Evolutionary conservation across 1,140 invertebrate species (phyloP).

Genomic region (Caenorhabditis latens): DNA sequence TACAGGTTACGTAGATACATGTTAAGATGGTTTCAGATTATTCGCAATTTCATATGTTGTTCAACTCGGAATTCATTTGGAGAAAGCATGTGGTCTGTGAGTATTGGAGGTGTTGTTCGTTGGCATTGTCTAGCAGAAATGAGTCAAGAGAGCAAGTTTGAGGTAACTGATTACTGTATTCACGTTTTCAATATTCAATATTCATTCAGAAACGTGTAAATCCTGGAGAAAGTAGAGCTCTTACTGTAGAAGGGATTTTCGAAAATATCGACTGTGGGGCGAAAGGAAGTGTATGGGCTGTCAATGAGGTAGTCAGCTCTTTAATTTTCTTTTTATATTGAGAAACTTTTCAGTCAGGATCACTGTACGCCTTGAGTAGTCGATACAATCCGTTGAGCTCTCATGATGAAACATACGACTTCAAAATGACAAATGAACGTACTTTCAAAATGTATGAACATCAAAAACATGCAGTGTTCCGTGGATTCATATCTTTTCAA

Average conservation of each 20-base stretch:
- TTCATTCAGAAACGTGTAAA: neutral
- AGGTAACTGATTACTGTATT: neutral
- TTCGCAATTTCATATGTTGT: neutral
- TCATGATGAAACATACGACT: neutral
- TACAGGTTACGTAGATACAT: no score
- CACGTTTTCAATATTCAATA: neutral
- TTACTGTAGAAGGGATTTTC: neutral
- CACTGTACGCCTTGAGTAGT: slow-evolving; percentile 12
- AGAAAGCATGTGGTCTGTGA: slow-evolving; percentile 16
- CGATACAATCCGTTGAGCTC: neutral
- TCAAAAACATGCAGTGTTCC: slow-evolving; percentile 19
- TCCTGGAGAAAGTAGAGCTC: neutral
- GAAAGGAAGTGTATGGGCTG: neutral
- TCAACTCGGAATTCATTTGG: slow-evolving; percentile 16
- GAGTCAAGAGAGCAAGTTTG: slow-evolving; percentile 3
- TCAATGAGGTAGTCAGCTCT: neutral
- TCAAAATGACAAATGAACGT: neutral
- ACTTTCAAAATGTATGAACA: slow-evolving; percentile 21
- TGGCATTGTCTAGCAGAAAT: slow-evolving; percentile 31
- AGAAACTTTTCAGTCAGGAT: slow-evolving; percentile 6
- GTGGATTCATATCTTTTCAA: slow-evolving; percentile 46
- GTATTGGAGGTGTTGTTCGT: slow-evolving; percentile 25
- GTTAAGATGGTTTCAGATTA: neutral
- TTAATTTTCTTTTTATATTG: neutral
- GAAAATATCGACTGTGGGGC: neutral